Base-by-base conservation (phyloP, 2,113 vertebrate species). In the Silurus meridionalis region DNA sequence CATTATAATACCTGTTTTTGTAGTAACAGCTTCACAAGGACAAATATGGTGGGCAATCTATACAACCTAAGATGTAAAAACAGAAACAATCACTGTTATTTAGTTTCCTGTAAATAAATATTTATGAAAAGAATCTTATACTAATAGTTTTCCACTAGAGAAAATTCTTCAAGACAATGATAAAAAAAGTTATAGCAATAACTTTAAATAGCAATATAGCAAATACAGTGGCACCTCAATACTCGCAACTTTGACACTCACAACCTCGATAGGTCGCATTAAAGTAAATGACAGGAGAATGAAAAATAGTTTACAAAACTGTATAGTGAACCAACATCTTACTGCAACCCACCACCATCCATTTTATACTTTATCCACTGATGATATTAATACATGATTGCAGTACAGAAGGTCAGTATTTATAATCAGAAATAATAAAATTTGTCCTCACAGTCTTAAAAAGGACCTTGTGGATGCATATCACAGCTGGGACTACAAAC, bases 401-500 rank as follows among this genome's bases (percentile, higher is more conserved):
- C 69, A n/a, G 19, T 75, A 75, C 48, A 75, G 10, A 5, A 50
- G 46, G 17, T 48, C 17, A 21, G 69, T 72, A 75, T 53, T 75
- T 75, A 5, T 11, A 75, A 75, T n/a, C 10, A 53, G 5, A 52
- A 75, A 78, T 55, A 55, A 55, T 55, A 78, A 55, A 78, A 78
- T 78, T 52, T 57, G 13, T 55, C n/a, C 13, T 78, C 72, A 53
- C 52, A 75, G 21, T 50, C 50, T 75, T 75, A 75, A 53, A 75
- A 52, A 75, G 10, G 21, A 53, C 48, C 21, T 75, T 52, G 8
- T 21, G 46, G 71, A 67, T 2, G 11, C 57, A 10, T 25, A 13
- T 66, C 46, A 82, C 61, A 67, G 63, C 63, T 69, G 63, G 50
- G 63, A 67, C 63, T 53, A 37, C 46, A 17, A 67, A 69, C 81